Evolutionary conservation across 2,113 vertebrate species (phyloP), one percentile per base, ranked within the genome.

Genomic region (Dendrocopos noguchii): DNA sequence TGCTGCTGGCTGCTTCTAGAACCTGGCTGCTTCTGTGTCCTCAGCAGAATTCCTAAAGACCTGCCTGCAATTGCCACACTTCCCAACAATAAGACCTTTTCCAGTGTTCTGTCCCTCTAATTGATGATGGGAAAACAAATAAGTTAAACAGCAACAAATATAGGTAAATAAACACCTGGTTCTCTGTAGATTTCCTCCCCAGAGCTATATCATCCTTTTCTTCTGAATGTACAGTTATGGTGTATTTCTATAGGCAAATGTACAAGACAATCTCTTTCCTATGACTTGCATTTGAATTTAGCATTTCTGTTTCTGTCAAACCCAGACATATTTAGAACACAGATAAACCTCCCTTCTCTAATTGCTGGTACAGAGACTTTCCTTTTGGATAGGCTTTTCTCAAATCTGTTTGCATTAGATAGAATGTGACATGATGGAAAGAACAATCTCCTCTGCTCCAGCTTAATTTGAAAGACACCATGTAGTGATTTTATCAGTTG

Each of bases 401-500:
- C 57, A 29, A 21, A 8, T 15, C 47, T 27, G 2, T 20, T 44
- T 63, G 7, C 14, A 20, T 52, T 52, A 52, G 50, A 52, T 24
- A 52, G 50, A 52, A 52, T 52, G 50, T 52, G 22, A 52, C 50
- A 52, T 52, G 24, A 24, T 52, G 22, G 22, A 52, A 52, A 52
- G 22, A 50, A 22, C 47, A 52, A 93, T 47, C 22, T 86, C 11
- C 31, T 5, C 18, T 60, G 33, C 57, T 34, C 10, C 34, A 59
- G 34, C n/a, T 56, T 61, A 14, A 15, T 33, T 33, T 66, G 27
- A 52, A 76, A 56, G 39, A 10, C 24, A 44, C 19, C 5, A 0
- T n/a, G 6, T 47, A 10, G 28, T 52, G 20, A 12, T 80, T 53
- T 0, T 6, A 5, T 59, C 15, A 78, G 0, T 13, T 34, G 44